phyloP scores from a whole-genome alignment of 2,888 invertebrate genomes.

The Ommatoiulus sabulosus region DNA sequence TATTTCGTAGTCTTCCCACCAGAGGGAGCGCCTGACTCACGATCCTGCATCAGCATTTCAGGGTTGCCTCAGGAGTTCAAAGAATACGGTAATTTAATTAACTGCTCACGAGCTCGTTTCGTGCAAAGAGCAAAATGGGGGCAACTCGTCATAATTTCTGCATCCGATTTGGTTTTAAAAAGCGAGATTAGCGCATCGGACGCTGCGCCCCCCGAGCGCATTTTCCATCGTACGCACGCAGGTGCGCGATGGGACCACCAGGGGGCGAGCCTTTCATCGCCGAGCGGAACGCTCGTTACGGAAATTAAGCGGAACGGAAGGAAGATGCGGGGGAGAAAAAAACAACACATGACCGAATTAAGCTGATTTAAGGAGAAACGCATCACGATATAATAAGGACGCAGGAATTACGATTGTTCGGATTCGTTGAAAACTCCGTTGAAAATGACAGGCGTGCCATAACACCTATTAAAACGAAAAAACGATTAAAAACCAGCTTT shows the following conservation, averaged over 20 bases:
- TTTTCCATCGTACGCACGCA: not conserved
- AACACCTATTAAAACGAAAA: constrained; percentile 10
- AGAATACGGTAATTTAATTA: not conserved
- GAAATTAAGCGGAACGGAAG: constrained; percentile 26
- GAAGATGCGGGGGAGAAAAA: not conserved
- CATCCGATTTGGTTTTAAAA: not conserved
- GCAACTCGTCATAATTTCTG: not conserved
- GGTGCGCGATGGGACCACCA: constrained; percentile 1
- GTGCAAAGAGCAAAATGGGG: not conserved
- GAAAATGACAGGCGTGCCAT: constrained; percentile 34
- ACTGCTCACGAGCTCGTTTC: not conserved
- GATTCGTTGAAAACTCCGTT: not conserved
- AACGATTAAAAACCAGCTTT: not conserved
- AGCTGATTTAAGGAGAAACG: constrained; percentile 18
- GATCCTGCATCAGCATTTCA: too few relatives aligned
- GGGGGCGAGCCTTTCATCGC: constrained; percentile 17
- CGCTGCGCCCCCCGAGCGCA: not conserved
- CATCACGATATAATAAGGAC: too few relatives aligned
- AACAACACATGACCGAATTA: not conserved
- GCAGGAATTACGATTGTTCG: not conserved
- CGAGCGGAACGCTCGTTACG: constrained; percentile 4
- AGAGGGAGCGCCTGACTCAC: too few relatives aligned
- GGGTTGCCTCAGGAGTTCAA: not conserved
- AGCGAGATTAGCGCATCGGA: constrained; percentile 25
- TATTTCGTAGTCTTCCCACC: too few relatives aligned